phyloP scores from a whole-genome alignment of 2,888 invertebrate genomes.

The Rhimphoctona megacephalus region DNA sequence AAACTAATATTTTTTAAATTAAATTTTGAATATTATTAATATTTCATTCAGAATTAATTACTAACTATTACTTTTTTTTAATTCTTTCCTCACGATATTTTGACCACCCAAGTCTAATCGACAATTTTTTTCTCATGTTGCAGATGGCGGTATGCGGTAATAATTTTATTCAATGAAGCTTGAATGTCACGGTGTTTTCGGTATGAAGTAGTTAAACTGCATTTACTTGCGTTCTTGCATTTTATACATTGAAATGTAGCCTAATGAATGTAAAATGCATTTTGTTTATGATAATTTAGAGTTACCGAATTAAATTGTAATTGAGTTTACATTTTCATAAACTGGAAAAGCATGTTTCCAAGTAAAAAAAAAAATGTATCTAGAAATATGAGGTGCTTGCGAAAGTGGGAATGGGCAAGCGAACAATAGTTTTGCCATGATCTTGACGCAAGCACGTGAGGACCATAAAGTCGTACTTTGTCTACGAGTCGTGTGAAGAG shows the following conservation, averaged over 20 bases:
- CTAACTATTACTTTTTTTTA: not conserved
- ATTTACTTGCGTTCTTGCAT: not conserved
- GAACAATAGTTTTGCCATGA: conserved; percentile 15
- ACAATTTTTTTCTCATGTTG: conserved; percentile 3
- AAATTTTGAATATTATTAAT: not conserved
- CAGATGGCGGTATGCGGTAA: conserved; percentile 19
- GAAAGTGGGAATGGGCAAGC: not conserved
- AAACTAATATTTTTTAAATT: not conserved
- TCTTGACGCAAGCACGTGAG: conserved; percentile 41
- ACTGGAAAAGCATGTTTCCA: not conserved
- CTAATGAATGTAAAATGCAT: not conserved
- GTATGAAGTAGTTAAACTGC: not conserved
- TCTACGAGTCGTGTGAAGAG: conserved; percentile 57
- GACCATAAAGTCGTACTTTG: conserved; percentile 62
- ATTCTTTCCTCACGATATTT: not conserved
- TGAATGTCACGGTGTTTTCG: not conserved
- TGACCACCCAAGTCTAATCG: not conserved
- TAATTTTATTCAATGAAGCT: not conserved
- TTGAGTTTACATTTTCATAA: not conserved
- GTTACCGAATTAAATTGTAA: not conserved
- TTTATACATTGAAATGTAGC: not conserved
- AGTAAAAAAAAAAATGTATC: not conserved
- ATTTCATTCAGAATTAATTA: not conserved
- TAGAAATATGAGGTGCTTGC: not conserved
- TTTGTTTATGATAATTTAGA: not conserved